A percentile compares a stretch with the other conserved stretches of the same genome.
Evolutionary conservation across 2,113 vertebrate species (phyloP).

Genomic region (Burhinus oedicnemus): DNA sequence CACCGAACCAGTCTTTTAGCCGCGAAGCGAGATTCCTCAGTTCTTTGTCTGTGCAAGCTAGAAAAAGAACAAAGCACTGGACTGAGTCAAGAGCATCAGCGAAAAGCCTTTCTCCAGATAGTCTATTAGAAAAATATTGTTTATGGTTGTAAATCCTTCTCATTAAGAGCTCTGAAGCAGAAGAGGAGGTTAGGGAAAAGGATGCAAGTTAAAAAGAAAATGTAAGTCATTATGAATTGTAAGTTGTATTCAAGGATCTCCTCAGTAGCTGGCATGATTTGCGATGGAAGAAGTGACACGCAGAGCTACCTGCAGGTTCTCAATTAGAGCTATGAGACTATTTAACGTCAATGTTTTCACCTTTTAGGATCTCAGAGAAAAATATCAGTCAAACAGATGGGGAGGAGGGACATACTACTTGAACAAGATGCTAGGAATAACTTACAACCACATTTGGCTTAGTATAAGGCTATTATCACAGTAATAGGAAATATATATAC

Average conservation of each 20-base stretch:
- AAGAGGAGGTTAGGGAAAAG: background rate
- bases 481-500: constrained; percentile 1
- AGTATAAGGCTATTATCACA: constrained; percentile 34
- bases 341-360: constrained; percentile 8
- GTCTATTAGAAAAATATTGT: background rate
- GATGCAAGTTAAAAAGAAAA: background rate
- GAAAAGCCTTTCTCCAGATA: background rate
- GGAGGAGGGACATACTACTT: background rate
- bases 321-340: background rate
- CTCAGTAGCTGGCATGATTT: background rate
- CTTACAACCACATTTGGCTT: constrained; percentile 47
- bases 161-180: background rate
- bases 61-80: constrained; percentile 54
- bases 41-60: constrained; percentile 90
- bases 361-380: constrained; percentile 33
- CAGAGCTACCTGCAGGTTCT: background rate
- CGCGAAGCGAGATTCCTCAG: constrained; percentile 89
- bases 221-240: background rate
- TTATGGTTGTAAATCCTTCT: background rate
- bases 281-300: background rate
- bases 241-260: background rate
- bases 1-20: constrained; percentile 94
- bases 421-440: constrained; percentile 16
- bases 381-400: constrained; percentile 26
- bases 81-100: background rate